These are phyloP conservation scores for Blennius ocellaris DNA, from an alignment of 2,113 vertebrate genomes.

Conservation along the genomic window DNA sequence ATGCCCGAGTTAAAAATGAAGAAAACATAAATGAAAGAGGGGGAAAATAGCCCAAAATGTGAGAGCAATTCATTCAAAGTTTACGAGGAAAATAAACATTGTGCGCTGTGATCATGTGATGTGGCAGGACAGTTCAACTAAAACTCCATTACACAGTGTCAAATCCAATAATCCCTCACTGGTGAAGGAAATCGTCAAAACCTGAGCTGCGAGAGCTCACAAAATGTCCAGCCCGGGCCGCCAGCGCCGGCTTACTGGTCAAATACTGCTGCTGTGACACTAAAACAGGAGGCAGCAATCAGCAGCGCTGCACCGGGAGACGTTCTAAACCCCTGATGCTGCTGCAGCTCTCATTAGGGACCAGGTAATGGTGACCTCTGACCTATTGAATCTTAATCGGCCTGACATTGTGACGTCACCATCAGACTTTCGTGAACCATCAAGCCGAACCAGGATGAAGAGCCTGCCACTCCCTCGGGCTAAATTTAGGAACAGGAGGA, in stretches of 20 bases:
- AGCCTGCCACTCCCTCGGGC: constrained; percentile 22
- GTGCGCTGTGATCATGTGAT: too few species aligned
- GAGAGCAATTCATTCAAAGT: too few species aligned
- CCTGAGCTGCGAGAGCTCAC: constrained; percentile 30
- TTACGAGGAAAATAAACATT: too few species aligned
- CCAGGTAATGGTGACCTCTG: constrained; percentile 37
- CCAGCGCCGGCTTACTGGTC: constrained; percentile 43
- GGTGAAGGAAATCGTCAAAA: neutral
- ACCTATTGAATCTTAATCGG: constrained; percentile 11
- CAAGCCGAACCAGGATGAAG: constrained; percentile 21
- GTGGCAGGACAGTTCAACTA: too few species aligned
- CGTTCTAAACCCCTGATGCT: constrained; percentile 59
- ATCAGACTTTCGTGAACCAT: constrained; percentile 7
- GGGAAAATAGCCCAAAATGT: too few species aligned
- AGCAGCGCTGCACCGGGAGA: constrained; percentile 3
- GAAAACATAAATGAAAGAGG: too few species aligned
- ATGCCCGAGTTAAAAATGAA: too few species aligned
- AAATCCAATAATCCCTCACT: too few species aligned
- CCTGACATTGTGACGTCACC: neutral
- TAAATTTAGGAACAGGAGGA: constrained; percentile 47
- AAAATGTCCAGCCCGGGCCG: constrained; percentile 29
- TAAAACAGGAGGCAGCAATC: constrained; percentile 42
- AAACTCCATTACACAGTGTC: too few species aligned
- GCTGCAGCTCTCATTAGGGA: constrained; percentile 6
- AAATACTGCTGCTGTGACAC: constrained; percentile 50